Evolutionary conservation across 2,797 vertebrate genomes (phyloP).

Genomic region (Coregonus sp.): DNA sequence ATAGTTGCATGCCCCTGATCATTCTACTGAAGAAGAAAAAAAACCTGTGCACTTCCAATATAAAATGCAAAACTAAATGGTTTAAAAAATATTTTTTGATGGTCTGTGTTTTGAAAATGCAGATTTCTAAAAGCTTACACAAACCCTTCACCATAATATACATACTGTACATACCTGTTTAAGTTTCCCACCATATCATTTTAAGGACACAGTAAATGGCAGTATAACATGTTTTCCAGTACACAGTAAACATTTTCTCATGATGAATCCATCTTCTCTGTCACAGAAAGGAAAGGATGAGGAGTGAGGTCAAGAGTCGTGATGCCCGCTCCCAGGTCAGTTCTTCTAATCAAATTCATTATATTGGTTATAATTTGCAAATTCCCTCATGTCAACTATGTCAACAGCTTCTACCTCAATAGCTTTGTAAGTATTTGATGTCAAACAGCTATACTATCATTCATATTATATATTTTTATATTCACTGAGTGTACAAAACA

Average conservation of each 20-base stretch:
- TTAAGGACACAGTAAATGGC: neutral
- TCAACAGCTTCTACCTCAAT: neutral
- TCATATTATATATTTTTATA: too few relatives aligned
- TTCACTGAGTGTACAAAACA: too few relatives aligned
- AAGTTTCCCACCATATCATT: neutral
- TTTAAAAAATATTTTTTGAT: too few relatives aligned
- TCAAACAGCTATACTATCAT: neutral
- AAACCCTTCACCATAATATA: too few relatives aligned
- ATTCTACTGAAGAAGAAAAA: too few relatives aligned
- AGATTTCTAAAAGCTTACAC: too few relatives aligned
- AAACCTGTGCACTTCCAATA: too few relatives aligned
- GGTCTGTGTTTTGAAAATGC: too few relatives aligned
- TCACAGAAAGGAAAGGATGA: neutral
- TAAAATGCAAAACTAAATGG: too few relatives aligned
- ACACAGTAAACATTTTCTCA: neutral
- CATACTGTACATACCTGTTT: neutral
- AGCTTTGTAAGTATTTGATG: too few relatives aligned
- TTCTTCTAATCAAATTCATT: neutral
- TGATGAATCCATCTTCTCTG: neutral
- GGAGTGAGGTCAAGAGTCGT: neutral
- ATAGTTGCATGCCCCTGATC: too few relatives aligned
- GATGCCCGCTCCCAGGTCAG: neutral
- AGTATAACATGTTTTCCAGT: neutral
- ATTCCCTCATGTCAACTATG: neutral
- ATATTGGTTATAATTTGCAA: neutral